These are phyloP conservation scores for Teleogryllus occipitalis DNA, from an alignment of 1,140 invertebrate species.

Conservation along the genomic window DNA sequence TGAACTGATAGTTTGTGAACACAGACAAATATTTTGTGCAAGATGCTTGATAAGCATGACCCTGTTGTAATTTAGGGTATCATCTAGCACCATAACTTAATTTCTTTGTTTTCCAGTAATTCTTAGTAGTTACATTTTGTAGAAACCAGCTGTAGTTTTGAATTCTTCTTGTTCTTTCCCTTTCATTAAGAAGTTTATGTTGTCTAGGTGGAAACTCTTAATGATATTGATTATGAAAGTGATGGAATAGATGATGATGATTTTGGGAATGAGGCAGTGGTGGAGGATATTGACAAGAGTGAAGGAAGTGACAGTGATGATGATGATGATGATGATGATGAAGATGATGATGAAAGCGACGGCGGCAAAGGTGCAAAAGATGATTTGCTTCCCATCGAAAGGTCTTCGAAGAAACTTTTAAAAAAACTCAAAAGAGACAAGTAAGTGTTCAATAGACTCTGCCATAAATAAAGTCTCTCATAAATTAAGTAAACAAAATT, in stretches of 20 bases:
- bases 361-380: constrained; percentile 46
- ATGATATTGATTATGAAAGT: constrained; percentile 39
- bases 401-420: constrained; percentile 68
- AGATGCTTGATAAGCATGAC: no score
- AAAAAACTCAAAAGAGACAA: constrained; percentile 60
- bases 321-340: constrained; percentile 15
- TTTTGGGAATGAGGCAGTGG: constrained; percentile 28
- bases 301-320: constrained; percentile 3
- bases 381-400: constrained; percentile 78
- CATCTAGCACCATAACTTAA: no score
- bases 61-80: no score
- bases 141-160: neutral
- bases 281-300: constrained; percentile 24
- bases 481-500: neutral
- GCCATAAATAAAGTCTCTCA: neutral
- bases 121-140: neutral
- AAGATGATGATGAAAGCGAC: constrained; percentile 33
- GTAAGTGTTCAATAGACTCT: constrained; percentile 29
- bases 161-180: neutral
- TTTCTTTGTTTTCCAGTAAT: no score
- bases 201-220: constrained; percentile 30
- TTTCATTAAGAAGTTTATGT: neutral
- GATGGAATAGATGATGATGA: constrained; percentile 37
- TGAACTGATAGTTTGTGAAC: no score
- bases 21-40: no score